phyloP scores from a whole-genome alignment of 2,113 vertebrate genomes.

The Pachyramphus minor region DNA sequence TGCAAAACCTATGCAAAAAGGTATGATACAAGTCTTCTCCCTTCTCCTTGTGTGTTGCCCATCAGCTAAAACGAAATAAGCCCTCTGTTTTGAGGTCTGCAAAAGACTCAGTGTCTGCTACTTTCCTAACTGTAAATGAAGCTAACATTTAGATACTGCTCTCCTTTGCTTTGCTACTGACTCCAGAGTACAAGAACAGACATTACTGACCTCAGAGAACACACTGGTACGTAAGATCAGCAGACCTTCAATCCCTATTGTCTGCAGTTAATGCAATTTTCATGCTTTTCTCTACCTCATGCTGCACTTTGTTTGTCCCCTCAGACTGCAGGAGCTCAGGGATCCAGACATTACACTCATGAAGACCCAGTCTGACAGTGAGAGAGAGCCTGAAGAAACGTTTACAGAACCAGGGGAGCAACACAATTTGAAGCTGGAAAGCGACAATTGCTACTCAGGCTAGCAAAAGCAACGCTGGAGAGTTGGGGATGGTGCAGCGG shows the following conservation, averaged over 20 bases:
- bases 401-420: background rate
- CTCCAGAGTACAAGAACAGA: background rate
- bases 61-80: background rate
- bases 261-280: background rate
- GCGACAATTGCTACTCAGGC: background rate
- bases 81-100: background rate
- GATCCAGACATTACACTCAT: background rate
- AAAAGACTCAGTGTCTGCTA: background rate
- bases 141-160: background rate
- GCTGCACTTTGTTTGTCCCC: background rate
- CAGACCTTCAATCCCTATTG: background rate
- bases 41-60: background rate
- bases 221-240: background rate
- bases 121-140: background rate
- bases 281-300: background rate
- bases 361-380: background rate
- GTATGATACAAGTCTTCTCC: background rate
- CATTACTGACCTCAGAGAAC: background rate
- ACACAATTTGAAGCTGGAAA: background rate
- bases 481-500: rapidly evolving
- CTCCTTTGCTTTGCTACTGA: background rate
- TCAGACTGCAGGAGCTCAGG: background rate
- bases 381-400: background rate
- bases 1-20: background rate
- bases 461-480: background rate